phyloP scores from a whole-genome alignment of 37 sponge, comb jelly and placozoan species.

The Oopsacas minuta region DNA sequence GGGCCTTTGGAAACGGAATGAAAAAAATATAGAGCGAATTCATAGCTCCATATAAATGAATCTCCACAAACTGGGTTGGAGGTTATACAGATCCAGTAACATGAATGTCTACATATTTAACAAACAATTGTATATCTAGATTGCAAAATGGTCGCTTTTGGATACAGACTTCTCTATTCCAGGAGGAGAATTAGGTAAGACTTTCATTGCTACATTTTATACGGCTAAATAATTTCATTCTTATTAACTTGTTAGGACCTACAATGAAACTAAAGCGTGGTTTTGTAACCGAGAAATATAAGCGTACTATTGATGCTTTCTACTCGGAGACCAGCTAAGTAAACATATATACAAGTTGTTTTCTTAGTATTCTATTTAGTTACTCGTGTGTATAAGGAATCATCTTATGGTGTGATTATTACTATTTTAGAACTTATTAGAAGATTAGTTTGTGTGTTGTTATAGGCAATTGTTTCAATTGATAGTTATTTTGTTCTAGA shows the following conservation, averaged over 20 bases:
- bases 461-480: neutral
- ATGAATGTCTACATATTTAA: neutral
- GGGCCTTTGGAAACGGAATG: too few species aligned
- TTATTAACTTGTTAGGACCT: constrained; percentile 36
- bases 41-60: too few species aligned
- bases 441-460: neutral
- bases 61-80: too few species aligned
- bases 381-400: neutral
- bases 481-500: neutral
- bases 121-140: neutral
- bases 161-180: constrained; percentile 51
- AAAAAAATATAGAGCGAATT: too few species aligned
- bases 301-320: constrained; percentile 46
- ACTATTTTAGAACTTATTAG: neutral
- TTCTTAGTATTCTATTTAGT: neutral
- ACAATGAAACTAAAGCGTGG: constrained; percentile 65
- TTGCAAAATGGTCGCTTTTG: constrained; percentile 53
- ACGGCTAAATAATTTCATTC: neutral
- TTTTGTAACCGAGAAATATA: constrained; percentile 41
- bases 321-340: constrained; percentile 28
- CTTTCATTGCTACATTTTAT: too few species aligned
- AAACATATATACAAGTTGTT: neutral
- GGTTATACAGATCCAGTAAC: too few species aligned
- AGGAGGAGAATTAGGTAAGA: constrained; percentile 69
- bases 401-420: neutral